Evolutionary conservation across 2,888 invertebrate species (phyloP), one percentile per base, ranked within the genome.

Genomic region (Xanthorhoe designata): DNA sequence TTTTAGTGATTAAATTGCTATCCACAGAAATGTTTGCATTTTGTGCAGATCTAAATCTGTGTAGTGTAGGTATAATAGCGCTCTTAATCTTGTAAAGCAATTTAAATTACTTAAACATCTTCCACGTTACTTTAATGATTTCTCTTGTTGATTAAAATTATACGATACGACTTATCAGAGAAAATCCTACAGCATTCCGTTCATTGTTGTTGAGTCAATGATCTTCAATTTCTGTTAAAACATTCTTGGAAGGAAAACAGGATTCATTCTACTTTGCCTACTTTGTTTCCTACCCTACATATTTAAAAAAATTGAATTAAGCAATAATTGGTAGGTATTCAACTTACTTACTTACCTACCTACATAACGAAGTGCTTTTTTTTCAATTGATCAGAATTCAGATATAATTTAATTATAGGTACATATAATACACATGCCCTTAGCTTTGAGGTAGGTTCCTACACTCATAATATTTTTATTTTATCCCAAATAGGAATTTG

Each of bases 171-270:
- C 32, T 32, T 24, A 24, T 47, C 47, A 5, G 10, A 50, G 50
- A 4, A 50, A 49, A 8, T 19, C n/a, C 18, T 49, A 29, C 8
- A 47, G 17, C 32, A 49, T 35, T 57, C 24, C 57, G 18, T 49
- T 19, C 50, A 58, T 58, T 18, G 18, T 50, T 49, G 18, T 17
- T 32, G 15, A n/a, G 24, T 56, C 7, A 50, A 7, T 52, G 18
- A 38, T 38, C 19, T 6, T 59, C 24, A 38, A 51, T 24, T 51
- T 59, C 59, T 19, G 45, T 53, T 54, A 8, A 2, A 52, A 53
- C 24, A 32, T 53, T 64, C 64, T 53, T 35, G 19, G 64, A 54
- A 64, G 58, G 47, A 49, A 18, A 64, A 58, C 38, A 64, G 58
- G 58, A 64, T 58, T 49, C n/a, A n/a, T 8, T 4, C 32, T 32